These are phyloP conservation scores for Ditylenchus weischeri DNA, from an alignment of 2,888 invertebrate genomes.

Conservation along the genomic window DNA sequence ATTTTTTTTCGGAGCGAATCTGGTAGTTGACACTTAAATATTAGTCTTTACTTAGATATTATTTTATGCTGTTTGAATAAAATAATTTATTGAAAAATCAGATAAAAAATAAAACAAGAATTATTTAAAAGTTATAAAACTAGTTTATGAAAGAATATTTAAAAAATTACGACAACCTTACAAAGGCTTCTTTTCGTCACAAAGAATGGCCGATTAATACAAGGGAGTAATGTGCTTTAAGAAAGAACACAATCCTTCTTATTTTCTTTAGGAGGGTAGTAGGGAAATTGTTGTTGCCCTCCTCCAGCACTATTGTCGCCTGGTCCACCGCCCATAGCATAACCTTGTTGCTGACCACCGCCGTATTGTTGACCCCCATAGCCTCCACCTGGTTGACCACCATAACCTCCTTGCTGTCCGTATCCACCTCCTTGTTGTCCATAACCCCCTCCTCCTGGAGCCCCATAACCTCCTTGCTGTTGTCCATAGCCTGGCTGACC, in stretches of 20 bases:
- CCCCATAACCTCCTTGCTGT: neutral
- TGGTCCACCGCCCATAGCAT: neutral
- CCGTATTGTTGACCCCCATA: slow-evolving; percentile 7
- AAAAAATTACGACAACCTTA: no score
- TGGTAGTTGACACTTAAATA: no score
- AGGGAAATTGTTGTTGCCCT: slow-evolving; percentile 25
- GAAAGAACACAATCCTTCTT: slow-evolving; percentile 47
- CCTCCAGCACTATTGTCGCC: neutral
- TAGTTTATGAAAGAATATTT: no score
- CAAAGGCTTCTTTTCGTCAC: no score
- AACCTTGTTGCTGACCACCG: neutral
- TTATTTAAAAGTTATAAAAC: no score
- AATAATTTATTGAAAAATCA: no score
- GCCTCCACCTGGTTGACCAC: neutral
- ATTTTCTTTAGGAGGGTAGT: slow-evolving; percentile 53
- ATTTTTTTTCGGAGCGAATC: no score
- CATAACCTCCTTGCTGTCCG: slow-evolving; percentile 5
- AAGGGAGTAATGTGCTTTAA: neutral
- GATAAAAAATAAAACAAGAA: no score
- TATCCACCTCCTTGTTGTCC: neutral
- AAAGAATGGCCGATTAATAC: no score
- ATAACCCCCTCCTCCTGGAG: neutral
- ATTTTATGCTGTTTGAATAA: no score
- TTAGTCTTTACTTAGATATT: no score
- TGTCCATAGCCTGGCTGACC: neutral